Conservation (phyloP, 1,140 invertebrate species). For the Heliconius himera region DNA sequence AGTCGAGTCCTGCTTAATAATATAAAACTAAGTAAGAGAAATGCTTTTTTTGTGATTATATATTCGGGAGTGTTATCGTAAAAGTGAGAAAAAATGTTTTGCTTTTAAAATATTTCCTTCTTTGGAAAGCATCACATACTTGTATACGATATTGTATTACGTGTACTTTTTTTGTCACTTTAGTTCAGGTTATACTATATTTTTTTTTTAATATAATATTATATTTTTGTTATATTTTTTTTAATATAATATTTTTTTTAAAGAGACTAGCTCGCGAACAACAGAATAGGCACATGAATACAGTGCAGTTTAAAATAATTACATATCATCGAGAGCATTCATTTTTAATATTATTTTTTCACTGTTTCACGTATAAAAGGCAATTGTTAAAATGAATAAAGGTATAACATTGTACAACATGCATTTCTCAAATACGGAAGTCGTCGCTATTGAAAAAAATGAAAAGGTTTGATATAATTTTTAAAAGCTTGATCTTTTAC, state of each 20-base stretch:
- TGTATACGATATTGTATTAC: too few relatives aligned
- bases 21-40: not conserved
- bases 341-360: not conserved
- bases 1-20: not conserved
- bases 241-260: not conserved
- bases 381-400: too few relatives aligned
- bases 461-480: not conserved
- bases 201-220: not conserved
- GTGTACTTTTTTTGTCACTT: too few relatives aligned
- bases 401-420: not conserved
- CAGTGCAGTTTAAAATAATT: not conserved
- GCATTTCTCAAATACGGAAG: not conserved
- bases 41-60: not conserved
- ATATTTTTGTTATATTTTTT: not conserved
- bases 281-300: not conserved
- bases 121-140: too few relatives aligned
- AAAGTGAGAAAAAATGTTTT: too few relatives aligned
- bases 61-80: not conserved
- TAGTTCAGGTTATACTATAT: too few relatives aligned
- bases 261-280: not conserved
- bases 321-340: not conserved
- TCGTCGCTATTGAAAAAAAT: not conserved
- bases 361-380: not conserved
- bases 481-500: not conserved
- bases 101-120: too few relatives aligned